A percentile compares a stretch with the other conserved stretches of the same genome.
Evolutionary conservation across 2,797 vertebrate genomes (phyloP).

Genomic region (Rhinichthys osculus): DNA sequence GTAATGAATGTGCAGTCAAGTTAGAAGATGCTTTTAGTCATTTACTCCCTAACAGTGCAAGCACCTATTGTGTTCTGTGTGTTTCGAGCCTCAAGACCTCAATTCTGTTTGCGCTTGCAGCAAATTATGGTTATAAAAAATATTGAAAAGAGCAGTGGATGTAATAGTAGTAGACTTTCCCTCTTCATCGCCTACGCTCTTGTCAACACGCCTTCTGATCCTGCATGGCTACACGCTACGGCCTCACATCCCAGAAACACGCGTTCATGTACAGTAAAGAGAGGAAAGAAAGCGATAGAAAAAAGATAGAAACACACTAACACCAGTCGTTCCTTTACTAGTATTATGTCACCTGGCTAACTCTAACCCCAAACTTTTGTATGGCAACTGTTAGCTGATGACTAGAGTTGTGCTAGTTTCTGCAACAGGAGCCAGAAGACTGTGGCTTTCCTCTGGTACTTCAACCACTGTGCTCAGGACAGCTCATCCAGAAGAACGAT

Average conservation of each 20-base stretch:
- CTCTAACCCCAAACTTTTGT: not conserved
- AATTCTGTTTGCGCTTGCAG: not conserved
- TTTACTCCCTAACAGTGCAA: not conserved
- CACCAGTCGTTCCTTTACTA: not conserved
- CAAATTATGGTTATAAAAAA: not conserved
- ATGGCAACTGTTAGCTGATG: constrained; percentile 4
- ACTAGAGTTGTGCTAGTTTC: constrained; percentile 20
- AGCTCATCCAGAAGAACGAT: constrained; percentile 52
- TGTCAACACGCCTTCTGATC: constrained; percentile 10
- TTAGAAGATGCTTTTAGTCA: constrained; percentile 4
- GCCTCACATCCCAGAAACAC: not conserved
- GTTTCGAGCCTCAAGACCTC: not conserved
- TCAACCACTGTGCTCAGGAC: constrained; percentile 43
- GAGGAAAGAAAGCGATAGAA: not conserved
- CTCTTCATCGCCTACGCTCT: not conserved
- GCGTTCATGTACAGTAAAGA: not conserved
- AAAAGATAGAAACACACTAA: constrained; percentile 1
- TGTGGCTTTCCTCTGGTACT: constrained; percentile 52
- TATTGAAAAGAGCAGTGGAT: not conserved
- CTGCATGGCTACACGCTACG: not conserved
- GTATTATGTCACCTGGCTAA: not conserved
- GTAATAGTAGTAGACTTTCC: not conserved
- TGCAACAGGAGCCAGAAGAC: constrained; percentile 37
- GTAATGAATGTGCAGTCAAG: not conserved
- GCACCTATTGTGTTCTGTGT: not conserved